phyloP scores from a whole-genome alignment of 2,797 vertebrate genomes.

The Melanogrammus aeglefinus region DNA sequence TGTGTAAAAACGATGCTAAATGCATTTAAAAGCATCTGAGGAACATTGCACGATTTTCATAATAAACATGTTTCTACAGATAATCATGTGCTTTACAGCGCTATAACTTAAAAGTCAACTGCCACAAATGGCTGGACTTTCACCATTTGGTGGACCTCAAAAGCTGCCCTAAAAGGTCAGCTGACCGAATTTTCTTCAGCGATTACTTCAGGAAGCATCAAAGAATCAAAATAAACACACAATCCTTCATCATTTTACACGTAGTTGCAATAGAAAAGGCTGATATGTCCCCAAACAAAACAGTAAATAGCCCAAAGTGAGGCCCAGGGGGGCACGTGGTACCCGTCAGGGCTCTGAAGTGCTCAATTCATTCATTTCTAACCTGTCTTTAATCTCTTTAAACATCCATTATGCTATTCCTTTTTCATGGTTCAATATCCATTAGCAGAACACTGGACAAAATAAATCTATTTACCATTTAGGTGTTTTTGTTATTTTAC shows the following conservation, averaged over 20 bases:
- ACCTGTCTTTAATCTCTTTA: conserved; percentile 4
- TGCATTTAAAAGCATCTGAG: conserved; percentile 21
- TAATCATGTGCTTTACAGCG: conserved; percentile 36
- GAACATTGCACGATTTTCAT: conserved; percentile 23
- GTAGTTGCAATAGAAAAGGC: background rate
- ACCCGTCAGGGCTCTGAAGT: conserved; percentile 12
- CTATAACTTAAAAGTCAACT: conserved; percentile 32
- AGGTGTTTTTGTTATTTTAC: background rate
- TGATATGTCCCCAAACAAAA: background rate
- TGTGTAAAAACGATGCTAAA: background rate
- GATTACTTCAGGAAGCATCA: background rate
- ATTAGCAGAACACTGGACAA: conserved; percentile 8
- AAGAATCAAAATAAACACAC: background rate
- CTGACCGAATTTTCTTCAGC: background rate
- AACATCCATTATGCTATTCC: conserved; percentile 15
- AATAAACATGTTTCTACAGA: conserved; percentile 31
- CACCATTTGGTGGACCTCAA: background rate
- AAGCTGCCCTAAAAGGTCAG: background rate
- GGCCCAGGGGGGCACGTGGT: conserved; percentile 1
- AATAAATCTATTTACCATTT: conserved; percentile 6
- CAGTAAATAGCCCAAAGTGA: background rate
- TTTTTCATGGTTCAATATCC: conserved; percentile 19
- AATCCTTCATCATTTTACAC: conserved; percentile 14
- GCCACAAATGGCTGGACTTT: background rate
- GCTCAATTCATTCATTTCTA: conserved; percentile 6